phyloP scores from a whole-genome alignment of 2,888 invertebrate species.

The Rutpela maculata region DNA sequence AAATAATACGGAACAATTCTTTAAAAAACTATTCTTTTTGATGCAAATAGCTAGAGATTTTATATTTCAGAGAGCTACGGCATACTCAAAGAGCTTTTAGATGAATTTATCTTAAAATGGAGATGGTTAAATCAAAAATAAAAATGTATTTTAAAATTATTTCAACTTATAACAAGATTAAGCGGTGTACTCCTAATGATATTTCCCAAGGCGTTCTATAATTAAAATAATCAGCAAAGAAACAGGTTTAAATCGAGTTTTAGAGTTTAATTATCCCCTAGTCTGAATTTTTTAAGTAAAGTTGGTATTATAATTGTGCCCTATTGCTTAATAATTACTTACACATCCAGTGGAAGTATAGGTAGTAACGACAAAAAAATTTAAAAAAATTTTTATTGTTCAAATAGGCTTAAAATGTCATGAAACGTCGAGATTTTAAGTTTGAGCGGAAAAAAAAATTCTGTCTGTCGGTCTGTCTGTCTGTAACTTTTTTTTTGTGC shows the following conservation, averaged over 20 bases:
- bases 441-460: too few species aligned
- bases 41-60: neutral
- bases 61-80: neutral
- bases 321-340: neutral
- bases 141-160: neutral
- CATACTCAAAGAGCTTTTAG: neutral
- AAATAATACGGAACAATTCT: too few species aligned
- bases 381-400: too few species aligned
- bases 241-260: conserved; percentile 1
- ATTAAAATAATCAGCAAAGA: conserved; percentile 5
- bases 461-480: too few species aligned
- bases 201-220: neutral
- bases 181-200: neutral
- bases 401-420: too few species aligned
- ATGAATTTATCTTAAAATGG: neutral
- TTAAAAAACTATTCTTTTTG: neutral
- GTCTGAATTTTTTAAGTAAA: neutral
- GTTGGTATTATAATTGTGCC: neutral
- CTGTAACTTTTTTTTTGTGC: too few species aligned
- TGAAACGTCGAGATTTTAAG: too few species aligned
- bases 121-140: neutral
- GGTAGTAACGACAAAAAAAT: too few species aligned
- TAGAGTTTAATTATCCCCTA: neutral
- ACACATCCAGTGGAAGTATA: too few species aligned
- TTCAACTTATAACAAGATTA: neutral